Conservation (phyloP, 2,797 vertebrate genomes). For the Phrynocephalus guinanensis region DNA sequence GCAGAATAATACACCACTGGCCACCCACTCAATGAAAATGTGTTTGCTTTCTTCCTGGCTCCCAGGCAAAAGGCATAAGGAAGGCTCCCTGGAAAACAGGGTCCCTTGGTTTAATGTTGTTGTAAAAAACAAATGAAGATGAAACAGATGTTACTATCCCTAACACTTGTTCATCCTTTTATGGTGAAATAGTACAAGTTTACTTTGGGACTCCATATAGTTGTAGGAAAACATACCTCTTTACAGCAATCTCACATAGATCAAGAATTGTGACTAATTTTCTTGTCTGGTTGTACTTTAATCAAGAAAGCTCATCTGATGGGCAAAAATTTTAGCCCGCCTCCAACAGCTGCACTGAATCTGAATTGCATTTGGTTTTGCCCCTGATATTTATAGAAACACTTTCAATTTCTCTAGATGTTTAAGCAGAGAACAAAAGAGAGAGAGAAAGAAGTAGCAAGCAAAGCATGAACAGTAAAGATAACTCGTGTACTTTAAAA, state of each 20-base stretch:
- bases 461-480: slow-evolving; percentile 5
- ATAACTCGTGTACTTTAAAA: slow-evolving; percentile 8
- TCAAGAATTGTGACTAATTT: slow-evolving; percentile 6
- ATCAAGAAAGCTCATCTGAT: background rate
- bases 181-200: background rate
- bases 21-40: background rate
- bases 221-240: background rate
- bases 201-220: background rate
- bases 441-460: background rate
- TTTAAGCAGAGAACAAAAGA: slow-evolving; percentile 18
- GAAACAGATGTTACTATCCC: background rate
- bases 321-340: background rate
- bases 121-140: no score
- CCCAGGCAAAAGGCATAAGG: background rate
- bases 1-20: background rate
- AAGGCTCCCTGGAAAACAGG: background rate
- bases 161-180: background rate
- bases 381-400: slow-evolving; percentile 11
- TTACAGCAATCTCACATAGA: background rate
- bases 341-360: slow-evolving; percentile 17
- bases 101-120: background rate
- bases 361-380: slow-evolving; percentile 7
- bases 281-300: slow-evolving; percentile 1
- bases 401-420: slow-evolving; percentile 8
- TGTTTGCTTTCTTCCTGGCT: background rate